These are phyloP conservation scores for Mylabris phalerata DNA, from an alignment of 1,140 invertebrate species.

Conservation along the genomic window DNA sequence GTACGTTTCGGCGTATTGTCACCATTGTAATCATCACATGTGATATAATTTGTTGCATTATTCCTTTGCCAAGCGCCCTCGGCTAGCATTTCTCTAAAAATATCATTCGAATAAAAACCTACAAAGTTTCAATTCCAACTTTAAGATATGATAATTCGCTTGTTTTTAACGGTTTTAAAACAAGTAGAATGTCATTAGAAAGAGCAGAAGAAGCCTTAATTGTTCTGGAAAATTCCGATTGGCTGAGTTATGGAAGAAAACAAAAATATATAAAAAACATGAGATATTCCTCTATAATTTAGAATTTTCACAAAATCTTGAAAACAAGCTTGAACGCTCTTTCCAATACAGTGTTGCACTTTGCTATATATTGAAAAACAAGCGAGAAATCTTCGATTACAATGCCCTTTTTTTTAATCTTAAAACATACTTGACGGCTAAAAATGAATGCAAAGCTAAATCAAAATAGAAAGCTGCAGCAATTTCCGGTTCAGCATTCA, in stretches of 20 bases:
- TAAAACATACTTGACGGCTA: conserved; percentile 61
- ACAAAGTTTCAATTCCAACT: not conserved
- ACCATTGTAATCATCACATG: conserved; percentile 68
- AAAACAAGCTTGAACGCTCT: too few species aligned
- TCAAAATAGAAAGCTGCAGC: conserved; percentile 83
- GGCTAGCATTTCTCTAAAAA: conserved; percentile 44
- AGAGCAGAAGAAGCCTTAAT: too few species aligned
- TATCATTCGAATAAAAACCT: not conserved
- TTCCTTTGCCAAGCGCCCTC: conserved; percentile 62
- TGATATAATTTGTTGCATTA: conserved; percentile 55
- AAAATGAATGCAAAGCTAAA: conserved; percentile 61
- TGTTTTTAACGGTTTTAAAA: not conserved
- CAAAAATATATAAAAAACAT: too few species aligned
- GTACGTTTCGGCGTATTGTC: conserved; percentile 54
- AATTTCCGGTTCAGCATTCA: conserved; percentile 62
- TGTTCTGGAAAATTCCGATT: too few species aligned
- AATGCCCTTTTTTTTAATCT: too few species aligned
- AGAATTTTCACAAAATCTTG: too few species aligned
- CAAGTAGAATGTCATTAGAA: too few species aligned
- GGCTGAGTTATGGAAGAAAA: too few species aligned
- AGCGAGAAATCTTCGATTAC: too few species aligned
- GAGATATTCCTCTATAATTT: too few species aligned
- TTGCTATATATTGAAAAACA: too few species aligned
- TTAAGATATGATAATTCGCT: not conserved
- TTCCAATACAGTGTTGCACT: too few species aligned